Conservation (phyloP, 2,113 vertebrate species). For the Oostethus manadensis region DNA sequence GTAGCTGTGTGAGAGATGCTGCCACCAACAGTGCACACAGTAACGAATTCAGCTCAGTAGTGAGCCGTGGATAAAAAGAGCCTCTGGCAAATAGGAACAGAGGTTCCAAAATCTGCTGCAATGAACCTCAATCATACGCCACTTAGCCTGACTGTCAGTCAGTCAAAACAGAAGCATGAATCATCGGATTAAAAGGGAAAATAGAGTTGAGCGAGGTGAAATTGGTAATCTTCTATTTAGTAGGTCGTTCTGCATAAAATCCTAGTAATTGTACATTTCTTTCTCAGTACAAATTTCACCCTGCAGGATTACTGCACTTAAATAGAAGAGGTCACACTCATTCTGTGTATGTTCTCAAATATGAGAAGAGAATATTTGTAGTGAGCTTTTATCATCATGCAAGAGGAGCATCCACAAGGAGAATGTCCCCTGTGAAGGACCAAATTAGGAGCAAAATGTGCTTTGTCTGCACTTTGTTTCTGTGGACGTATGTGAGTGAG, state of each 20-base stretch:
- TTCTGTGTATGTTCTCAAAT: slow-evolving; percentile 7
- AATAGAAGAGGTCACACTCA: slow-evolving; percentile 2
- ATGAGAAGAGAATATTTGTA: background rate
- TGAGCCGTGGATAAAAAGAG: slow-evolving; percentile 43
- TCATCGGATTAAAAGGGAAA: slow-evolving; percentile 41
- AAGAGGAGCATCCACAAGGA: background rate
- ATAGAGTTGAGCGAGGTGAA: slow-evolving; percentile 43
- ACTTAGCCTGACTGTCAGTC: slow-evolving; percentile 58
- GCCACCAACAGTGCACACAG: slow-evolving; percentile 55
- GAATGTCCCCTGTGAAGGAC: background rate
- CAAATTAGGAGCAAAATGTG: slow-evolving; percentile 10
- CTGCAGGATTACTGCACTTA: slow-evolving; percentile 22
- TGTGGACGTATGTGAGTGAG: background rate
- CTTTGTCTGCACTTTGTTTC: slow-evolving; percentile 8
- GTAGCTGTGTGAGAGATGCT: slow-evolving; percentile 43
- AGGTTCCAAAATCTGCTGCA: slow-evolving; percentile 59
- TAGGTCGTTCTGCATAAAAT: slow-evolving; percentile 36
- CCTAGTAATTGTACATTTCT: slow-evolving; percentile 27
- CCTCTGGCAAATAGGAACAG: slow-evolving; percentile 56
- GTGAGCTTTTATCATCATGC: background rate
- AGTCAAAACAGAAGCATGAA: slow-evolving; percentile 50
- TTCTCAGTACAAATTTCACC: background rate
- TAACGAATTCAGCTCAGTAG: slow-evolving; percentile 58
- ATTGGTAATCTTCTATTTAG: slow-evolving; percentile 40
- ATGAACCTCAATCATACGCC: slow-evolving; percentile 58